These are phyloP conservation scores for Nomada fabriciana DNA, from an alignment of 2,888 invertebrate genomes.

Conservation along the genomic window DNA sequence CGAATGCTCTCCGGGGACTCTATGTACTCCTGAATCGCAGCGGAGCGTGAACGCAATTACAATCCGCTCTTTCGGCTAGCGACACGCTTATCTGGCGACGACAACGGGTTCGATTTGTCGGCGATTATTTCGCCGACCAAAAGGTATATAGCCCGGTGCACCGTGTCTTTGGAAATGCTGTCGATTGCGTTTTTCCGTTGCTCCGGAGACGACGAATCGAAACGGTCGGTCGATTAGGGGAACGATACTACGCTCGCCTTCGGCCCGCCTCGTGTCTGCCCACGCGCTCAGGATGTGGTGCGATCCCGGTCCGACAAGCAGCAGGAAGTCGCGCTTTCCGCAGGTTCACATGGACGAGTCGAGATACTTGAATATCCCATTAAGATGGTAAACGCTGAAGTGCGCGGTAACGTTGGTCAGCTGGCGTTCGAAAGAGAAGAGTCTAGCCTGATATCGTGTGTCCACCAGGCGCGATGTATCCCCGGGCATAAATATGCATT, in stretches of 20 bases:
- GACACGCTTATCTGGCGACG: neutral
- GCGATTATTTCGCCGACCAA: neutral
- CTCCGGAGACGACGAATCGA: neutral
- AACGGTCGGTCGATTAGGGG: neutral
- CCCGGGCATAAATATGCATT: neutral
- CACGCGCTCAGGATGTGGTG: conserved; percentile 28
- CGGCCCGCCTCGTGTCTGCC: neutral
- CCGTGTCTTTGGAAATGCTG: neutral
- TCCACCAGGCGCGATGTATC: conserved; percentile 8
- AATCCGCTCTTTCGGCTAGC: too few relatives aligned
- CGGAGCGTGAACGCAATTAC: neutral
- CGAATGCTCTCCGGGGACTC: neutral
- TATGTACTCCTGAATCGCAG: neutral
- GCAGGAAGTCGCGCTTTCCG: conserved; percentile 42
- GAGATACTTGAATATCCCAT: conserved; percentile 24
- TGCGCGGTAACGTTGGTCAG: conserved; percentile 11
- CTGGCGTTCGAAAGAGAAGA: neutral
- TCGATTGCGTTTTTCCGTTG: neutral
- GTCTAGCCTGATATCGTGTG: conserved; percentile 25
- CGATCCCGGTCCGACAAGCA: neutral
- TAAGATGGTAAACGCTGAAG: neutral
- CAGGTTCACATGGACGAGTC: neutral
- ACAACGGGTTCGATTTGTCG: neutral
- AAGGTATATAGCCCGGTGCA: neutral
- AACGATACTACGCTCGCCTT: neutral